A percentile compares a stretch with the other conserved stretches of the same genome.
Evolutionary conservation across 2,113 vertebrate species (phyloP).

Genomic region (Axis porcinus): DNA sequence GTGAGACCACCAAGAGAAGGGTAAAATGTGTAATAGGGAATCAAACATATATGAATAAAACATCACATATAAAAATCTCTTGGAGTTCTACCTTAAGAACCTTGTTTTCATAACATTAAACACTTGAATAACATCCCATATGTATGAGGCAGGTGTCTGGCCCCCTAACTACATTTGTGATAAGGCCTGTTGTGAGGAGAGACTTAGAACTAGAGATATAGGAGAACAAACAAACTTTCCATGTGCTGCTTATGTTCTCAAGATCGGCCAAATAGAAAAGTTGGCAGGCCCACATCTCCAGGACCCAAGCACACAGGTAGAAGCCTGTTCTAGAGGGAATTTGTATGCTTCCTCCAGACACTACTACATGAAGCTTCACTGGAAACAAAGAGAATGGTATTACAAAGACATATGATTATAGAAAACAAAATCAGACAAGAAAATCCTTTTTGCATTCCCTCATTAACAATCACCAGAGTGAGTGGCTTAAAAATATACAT

Average conservation of each 20-base stretch:
- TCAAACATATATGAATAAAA: background rate
- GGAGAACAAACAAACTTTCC: background rate
- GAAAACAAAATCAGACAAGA: background rate
- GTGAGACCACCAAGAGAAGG: background rate
- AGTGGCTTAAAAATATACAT: background rate
- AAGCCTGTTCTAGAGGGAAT: background rate
- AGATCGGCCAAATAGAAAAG: background rate
- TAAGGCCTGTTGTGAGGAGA: background rate
- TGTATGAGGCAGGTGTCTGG: background rate
- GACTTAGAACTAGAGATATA: background rate
- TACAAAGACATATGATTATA: background rate
- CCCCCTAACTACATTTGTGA: background rate
- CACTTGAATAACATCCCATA: background rate
- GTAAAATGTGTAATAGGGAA: background rate
- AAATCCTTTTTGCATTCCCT: background rate
- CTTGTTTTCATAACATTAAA: background rate
- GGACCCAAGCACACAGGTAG: background rate
- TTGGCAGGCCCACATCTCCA: background rate
- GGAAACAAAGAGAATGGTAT: background rate
- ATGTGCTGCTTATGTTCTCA: background rate
- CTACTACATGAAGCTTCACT: background rate
- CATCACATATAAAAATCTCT: background rate
- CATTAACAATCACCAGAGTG: background rate
- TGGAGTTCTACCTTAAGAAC: background rate
- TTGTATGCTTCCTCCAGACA: background rate